Conservation (phyloP, 2,888 invertebrate species). For the Drosophila conformis region DNA sequence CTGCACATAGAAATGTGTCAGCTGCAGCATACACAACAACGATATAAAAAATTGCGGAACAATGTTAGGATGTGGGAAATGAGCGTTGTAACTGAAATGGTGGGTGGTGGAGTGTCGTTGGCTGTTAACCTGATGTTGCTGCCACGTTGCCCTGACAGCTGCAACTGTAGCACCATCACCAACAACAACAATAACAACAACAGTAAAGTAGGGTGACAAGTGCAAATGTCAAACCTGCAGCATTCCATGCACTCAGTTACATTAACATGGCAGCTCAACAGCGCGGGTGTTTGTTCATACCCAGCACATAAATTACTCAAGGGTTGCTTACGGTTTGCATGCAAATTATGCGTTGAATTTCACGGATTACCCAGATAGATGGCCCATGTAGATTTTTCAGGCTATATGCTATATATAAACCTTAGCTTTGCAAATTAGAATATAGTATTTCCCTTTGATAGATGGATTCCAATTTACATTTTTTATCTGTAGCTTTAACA, state of each 20-base stretch:
- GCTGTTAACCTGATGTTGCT: slow-evolving; percentile 38
- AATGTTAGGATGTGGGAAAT: neutral
- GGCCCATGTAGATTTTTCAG: neutral
- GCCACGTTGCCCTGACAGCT: slow-evolving; percentile 42
- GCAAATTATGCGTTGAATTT: neutral
- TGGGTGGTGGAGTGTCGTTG: neutral
- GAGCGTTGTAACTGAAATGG: neutral
- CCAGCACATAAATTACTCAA: slow-evolving; percentile 16
- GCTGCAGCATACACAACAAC: slow-evolving; percentile 49
- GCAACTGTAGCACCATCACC: slow-evolving; percentile 24
- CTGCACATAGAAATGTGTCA: slow-evolving; percentile 48
- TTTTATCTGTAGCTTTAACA: neutral
- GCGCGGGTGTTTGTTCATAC: slow-evolving; percentile 35
- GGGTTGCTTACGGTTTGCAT: neutral
- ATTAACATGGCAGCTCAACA: slow-evolving; percentile 48
- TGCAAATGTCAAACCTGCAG: slow-evolving; percentile 60
- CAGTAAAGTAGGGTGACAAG: slow-evolving; percentile 51
- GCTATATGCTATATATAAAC: neutral
- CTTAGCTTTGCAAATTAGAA: neutral
- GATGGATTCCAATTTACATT: neutral
- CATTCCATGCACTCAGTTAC: slow-evolving; percentile 51
- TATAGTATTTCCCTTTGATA: neutral
- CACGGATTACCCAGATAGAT: neutral
- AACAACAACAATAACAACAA: slow-evolving; percentile 7
- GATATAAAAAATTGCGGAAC: slow-evolving; percentile 63